Conservation (phyloP, 2,797 vertebrate genomes). For the Lacerta viridis region DNA sequence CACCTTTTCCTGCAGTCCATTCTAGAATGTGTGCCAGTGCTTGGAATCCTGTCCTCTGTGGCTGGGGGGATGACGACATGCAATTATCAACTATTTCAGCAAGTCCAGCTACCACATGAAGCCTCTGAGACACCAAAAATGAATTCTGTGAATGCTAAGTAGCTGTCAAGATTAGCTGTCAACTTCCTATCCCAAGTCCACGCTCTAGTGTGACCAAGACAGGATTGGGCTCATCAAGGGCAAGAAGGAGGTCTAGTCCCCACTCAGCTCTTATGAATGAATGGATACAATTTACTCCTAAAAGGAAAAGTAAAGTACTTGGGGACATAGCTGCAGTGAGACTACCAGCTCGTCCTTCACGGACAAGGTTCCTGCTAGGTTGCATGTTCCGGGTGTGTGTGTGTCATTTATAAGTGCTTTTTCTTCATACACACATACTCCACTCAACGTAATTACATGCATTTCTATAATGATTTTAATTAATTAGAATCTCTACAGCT, state of each 20-base stretch:
- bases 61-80: too few relatives aligned
- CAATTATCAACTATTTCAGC: too few relatives aligned
- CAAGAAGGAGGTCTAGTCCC: neutral
- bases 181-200: neutral
- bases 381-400: neutral
- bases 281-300: neutral
- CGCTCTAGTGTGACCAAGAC: neutral
- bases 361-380: neutral
- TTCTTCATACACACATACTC: neutral
- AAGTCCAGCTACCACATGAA: too few relatives aligned
- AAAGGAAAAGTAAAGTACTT: neutral
- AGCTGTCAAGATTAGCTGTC: neutral
- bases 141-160: neutral
- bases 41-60: too few relatives aligned
- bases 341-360: neutral
- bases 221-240: neutral
- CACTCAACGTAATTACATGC: neutral
- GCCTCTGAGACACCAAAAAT: too few relatives aligned
- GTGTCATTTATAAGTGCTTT: too few relatives aligned
- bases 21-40: too few relatives aligned
- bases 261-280: neutral
- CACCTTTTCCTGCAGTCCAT: too few relatives aligned
- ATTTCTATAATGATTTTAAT: too few relatives aligned
- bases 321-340: neutral
- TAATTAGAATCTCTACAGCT: conserved; percentile 12